phyloP scores from a whole-genome alignment of 2,888 invertebrate genomes.

The Embidobia sp. region DNA sequence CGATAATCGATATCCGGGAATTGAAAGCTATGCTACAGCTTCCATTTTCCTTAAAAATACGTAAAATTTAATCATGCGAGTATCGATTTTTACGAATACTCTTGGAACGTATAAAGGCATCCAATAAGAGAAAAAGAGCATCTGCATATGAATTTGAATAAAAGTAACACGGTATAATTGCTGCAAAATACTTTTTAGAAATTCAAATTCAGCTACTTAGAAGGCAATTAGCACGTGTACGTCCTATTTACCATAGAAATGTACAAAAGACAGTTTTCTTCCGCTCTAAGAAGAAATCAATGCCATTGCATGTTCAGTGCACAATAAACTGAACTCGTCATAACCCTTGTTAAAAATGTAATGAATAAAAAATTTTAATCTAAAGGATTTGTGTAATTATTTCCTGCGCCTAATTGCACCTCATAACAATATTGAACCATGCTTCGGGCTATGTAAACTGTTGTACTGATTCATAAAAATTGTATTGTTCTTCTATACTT shows the following conservation, averaged over 20 bases:
- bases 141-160: not conserved
- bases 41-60: not conserved
- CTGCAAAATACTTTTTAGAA: conserved; percentile 14
- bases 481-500: too few relatives aligned
- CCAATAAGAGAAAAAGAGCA: not conserved
- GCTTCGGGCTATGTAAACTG: conserved; percentile 3
- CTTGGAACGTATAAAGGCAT: not conserved
- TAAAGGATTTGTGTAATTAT: conserved; percentile 29
- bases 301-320: conserved; percentile 23
- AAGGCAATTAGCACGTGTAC: conserved; percentile 41
- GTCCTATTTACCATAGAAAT: conserved; percentile 45
- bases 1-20: not conserved
- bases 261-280: conserved; percentile 43
- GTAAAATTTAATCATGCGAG: not conserved
- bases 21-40: not conserved
- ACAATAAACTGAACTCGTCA: conserved; percentile 42
- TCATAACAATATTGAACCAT: conserved; percentile 3
- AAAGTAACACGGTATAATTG: conserved; percentile 25
- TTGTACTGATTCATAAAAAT: too few relatives aligned
- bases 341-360: conserved; percentile 20
- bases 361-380: conserved; percentile 22
- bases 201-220: conserved; percentile 32
- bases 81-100: not conserved
- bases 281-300: conserved; percentile 38
- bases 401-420: conserved; percentile 6